Evolutionary conservation across 2,797 vertebrate genomes (phyloP).

Genomic region (Taenioides sp.): DNA sequence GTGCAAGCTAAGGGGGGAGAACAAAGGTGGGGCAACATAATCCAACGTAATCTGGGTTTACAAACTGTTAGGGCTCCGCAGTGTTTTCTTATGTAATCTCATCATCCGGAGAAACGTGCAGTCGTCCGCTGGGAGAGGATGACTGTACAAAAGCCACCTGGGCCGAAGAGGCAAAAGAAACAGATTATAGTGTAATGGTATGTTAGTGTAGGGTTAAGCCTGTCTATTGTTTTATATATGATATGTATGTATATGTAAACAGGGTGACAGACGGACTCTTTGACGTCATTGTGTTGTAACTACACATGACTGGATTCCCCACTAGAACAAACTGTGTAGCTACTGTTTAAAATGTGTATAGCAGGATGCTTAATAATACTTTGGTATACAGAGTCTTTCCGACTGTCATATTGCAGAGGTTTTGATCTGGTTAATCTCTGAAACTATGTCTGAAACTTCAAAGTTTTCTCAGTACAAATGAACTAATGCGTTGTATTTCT

Average conservation of each 20-base stretch:
- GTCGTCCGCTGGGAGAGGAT: constrained; percentile 54
- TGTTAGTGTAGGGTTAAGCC: constrained; percentile 30
- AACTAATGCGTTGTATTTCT: too few relatives aligned
- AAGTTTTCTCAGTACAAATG: too few relatives aligned
- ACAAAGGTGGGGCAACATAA: constrained; percentile 74
- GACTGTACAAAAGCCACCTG: constrained; percentile 58
- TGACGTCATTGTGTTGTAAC: neutral
- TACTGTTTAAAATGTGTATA: neutral
- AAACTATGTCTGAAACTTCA: too few relatives aligned
- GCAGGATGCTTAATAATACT: too few relatives aligned
- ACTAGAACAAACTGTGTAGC: neutral
- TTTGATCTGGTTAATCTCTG: too few relatives aligned
- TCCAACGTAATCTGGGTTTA: constrained; percentile 83
- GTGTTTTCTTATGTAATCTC: constrained; percentile 79
- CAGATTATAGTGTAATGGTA: constrained; percentile 32
- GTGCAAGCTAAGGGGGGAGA: constrained; percentile 23
- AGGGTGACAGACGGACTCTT: neutral
- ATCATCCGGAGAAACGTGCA: constrained; percentile 73
- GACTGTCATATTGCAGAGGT: too few relatives aligned
- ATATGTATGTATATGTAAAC: constrained; percentile 14
- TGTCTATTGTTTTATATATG: constrained; percentile 10
- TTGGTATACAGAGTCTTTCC: too few relatives aligned
- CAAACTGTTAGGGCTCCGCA: constrained; percentile 75
- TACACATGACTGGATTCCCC: neutral
- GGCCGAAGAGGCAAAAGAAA: constrained; percentile 36